Evolutionary conservation across 2,797 vertebrate species (phyloP), one percentile per base, ranked within the genome.

Genomic region (Mus spretus): DNA sequence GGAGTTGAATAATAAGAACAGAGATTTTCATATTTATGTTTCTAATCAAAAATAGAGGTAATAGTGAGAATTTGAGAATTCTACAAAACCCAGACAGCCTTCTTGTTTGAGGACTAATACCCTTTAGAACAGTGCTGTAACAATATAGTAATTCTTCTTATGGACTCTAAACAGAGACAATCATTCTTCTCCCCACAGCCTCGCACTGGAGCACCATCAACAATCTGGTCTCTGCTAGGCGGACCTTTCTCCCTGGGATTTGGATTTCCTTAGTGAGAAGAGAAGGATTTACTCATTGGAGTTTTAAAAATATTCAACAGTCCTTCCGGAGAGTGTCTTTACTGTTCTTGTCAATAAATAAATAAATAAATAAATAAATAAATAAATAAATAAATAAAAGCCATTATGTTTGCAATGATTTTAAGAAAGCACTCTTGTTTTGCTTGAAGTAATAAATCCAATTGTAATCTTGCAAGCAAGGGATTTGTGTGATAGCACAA

Each of bases 371-470:
- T 3, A 26, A 61, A 61, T 3, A 57, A 78, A 89, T 74, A 26
- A 26, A 22, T 44, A 61, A 61, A 61, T 3, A 26, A 61, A 61
- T 74, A 26, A 59, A 59, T 1, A 61, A 78, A 89, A 81, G 91
- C 91, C 72, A 10, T 47, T 87, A 11, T 70, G 57, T 90, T 89
- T 96, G 20, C 13, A 87, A 6, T 79, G 17, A 13, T 94, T 87
- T 65, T 79, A 50, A 17, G 78, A 89, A 93, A 81, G 15, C 7
- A 34, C 2, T 1, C 24, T 92, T 82, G 82, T 9, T 53, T 93
- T 89, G 26, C 28, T 44, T 88, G 92, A 94, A 88, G 80, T 61
- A 70, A 14, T 79, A 19, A 95, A 89, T 72, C 85, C 28, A 85
- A 59, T 34, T 89, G 1, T 65, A 86, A n/a, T 3, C 50, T 90